Base-by-base conservation (phyloP, 2,888 invertebrate genomes). In the Automeris io region DNA sequence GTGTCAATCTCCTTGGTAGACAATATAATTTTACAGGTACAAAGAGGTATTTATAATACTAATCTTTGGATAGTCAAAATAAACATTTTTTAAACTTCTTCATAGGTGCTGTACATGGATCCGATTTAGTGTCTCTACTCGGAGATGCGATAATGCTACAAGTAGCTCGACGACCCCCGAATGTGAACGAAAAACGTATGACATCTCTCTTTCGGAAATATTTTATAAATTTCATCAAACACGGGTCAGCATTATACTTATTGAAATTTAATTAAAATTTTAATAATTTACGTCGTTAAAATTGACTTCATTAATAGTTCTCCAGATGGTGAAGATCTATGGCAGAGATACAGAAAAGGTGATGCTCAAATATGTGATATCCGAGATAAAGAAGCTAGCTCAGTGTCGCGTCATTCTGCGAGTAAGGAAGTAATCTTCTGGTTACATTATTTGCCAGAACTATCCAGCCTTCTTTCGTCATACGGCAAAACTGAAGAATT, bases 111-210 rank as follows among this genome's bases (percentile, higher is more conserved):
- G 87, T 89, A 0, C 91, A 92, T 48, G 90, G 91, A 3, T 87
- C 91, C 0, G 93, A 93, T 65, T 69, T 93, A 41, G 81, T 92
- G 6, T 78, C 91, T 21, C 64, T 92, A 18, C 80, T 92, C 48
- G 92, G 93, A 3, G 91, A 92, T 25, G 86, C 89, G 22, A 61
- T 92, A 24, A 88, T 91, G 60, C 90, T 91, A 48, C 91, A 92
- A 76, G 81, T 92, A 40, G 89, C 90, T 1, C 87, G 92, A 21
- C 79, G 91, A 33, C 86, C 91, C 6, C 87, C 91, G 37, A 89
- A 85, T 11, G 60, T 76, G 16, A 81, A 85, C 3, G 93, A 93
- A 61, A 89, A 89, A 50, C 79, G 82, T 44, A 66, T 90, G 9
- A 73, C 82, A 3, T 51, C 54, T 5, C 38, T 57, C 37, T 73